These are phyloP conservation scores for Thalpophila matura DNA, from an alignment of 2,888 invertebrate genomes.

Conservation along the genomic window DNA sequence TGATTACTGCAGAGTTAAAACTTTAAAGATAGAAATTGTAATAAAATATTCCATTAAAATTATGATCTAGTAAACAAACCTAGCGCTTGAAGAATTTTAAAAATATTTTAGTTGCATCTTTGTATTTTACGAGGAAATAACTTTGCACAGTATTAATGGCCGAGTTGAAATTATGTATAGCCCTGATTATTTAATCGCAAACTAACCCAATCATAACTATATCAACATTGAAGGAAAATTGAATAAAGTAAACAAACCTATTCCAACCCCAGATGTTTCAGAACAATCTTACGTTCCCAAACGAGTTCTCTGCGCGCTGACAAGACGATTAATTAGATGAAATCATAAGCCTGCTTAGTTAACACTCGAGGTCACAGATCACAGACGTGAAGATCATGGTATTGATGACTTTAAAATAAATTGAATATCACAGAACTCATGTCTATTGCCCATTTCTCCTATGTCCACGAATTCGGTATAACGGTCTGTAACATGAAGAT, in stretches of 20 bases:
- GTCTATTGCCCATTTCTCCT: slow-evolving; percentile 28
- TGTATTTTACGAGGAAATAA: slow-evolving; percentile 21
- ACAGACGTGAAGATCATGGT: slow-evolving; percentile 52
- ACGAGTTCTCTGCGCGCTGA: slow-evolving; percentile 21
- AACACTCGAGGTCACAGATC: slow-evolving; percentile 56
- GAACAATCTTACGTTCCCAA: slow-evolving; percentile 20
- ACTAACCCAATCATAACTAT: not conserved
- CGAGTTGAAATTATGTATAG: too few relatives aligned
- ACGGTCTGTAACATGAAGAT: slow-evolving; percentile 67
- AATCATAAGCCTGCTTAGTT: slow-evolving; percentile 63
- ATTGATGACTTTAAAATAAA: slow-evolving; percentile 52
- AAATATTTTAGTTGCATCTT: slow-evolving; percentile 18
- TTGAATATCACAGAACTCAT: slow-evolving; percentile 21
- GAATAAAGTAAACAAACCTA: slow-evolving; percentile 10
- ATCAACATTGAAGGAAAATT: slow-evolving; percentile 8
- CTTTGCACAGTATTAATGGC: not conserved
- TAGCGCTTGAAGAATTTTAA: not conserved
- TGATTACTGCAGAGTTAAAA: not conserved
- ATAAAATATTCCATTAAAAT: not conserved
- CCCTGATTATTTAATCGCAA: not conserved
- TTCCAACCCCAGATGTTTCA: slow-evolving; percentile 5
- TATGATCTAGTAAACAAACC: slow-evolving; percentile 3
- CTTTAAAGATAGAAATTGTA: not conserved
- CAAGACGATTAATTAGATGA: slow-evolving; percentile 63
- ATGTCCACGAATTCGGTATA: slow-evolving; percentile 51